Conservation (phyloP, 2,113 vertebrate species). For the Alexandromys fortis region DNA sequence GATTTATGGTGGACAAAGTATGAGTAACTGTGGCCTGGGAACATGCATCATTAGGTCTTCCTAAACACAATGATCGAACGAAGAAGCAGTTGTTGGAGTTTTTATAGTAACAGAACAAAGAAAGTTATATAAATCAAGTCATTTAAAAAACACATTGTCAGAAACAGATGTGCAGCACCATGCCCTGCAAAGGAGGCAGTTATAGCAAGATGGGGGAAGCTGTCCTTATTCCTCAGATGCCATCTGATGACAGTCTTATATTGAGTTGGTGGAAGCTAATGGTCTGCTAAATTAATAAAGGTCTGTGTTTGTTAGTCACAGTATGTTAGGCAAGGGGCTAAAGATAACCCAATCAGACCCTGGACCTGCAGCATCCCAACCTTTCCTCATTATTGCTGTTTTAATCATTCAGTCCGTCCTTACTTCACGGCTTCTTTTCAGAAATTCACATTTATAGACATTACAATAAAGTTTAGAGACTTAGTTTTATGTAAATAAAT, state of each 20-base stretch:
- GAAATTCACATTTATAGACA: neutral
- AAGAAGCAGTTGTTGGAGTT: neutral
- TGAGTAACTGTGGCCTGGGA: neutral
- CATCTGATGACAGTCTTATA: neutral
- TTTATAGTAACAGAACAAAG: neutral
- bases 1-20: neutral
- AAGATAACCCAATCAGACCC: neutral
- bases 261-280: neutral
- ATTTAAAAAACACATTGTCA: neutral
- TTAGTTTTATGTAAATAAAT: conserved; percentile 68
- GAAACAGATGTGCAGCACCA: neutral
- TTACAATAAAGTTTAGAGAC: conserved; percentile 10
- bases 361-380: neutral
- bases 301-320: neutral
- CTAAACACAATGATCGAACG: neutral
- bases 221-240: neutral
- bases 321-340: neutral
- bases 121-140: neutral
- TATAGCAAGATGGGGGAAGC: neutral
- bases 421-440: neutral
- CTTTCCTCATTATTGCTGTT: neutral
- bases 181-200: neutral
- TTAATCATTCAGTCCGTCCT: neutral
- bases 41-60: neutral
- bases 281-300: neutral